Percentiles rank a stretch among this genome's conserved stretches.
phyloP scores from a whole-genome alignment of 2,797 vertebrate genomes.

The Acanthurus lineatus region DNA sequence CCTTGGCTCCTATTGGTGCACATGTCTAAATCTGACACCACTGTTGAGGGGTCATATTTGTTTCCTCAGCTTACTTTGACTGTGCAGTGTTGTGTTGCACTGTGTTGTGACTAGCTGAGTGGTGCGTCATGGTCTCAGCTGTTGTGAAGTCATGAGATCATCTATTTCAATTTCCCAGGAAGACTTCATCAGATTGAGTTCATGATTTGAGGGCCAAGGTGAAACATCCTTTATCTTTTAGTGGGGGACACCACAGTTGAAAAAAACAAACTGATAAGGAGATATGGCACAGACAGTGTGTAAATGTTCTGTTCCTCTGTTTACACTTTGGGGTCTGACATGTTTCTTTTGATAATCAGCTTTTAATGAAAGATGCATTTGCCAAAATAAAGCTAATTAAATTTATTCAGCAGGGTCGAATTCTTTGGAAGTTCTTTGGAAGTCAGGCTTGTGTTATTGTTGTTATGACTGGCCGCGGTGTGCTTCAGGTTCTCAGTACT shows the following conservation, averaged over 20 bases:
- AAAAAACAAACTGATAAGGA: not conserved
- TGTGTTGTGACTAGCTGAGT: conserved; percentile 7
- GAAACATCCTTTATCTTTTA: not conserved
- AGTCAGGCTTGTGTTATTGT: not conserved
- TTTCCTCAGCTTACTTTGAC: conserved; percentile 5
- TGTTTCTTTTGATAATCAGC: not conserved
- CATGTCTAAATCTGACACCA: conserved; percentile 28
- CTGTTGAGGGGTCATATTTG: conserved; percentile 36
- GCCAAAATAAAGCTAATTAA: not conserved
- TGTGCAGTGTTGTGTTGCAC: not conserved
- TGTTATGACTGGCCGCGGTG: not conserved
- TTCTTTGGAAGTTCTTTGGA: too few relatives aligned
- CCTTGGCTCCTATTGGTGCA: conserved; percentile 13
- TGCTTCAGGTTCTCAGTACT: not conserved
- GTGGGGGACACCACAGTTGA: not conserved
- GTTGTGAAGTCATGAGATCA: conserved; percentile 9
- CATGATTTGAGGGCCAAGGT: not conserved
- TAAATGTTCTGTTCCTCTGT: not conserved
- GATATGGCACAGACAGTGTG: not conserved
- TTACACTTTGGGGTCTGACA: not conserved
- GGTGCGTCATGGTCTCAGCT: conserved; percentile 18
- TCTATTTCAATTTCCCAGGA: conserved; percentile 8
- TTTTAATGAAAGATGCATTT: conserved; percentile 19
- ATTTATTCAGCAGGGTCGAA: not conserved
- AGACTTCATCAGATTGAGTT: conserved; percentile 22